These are phyloP conservation scores for Phoxinus phoxinus DNA, from an alignment of 2,113 vertebrate genomes.

Conservation along the genomic window DNA sequence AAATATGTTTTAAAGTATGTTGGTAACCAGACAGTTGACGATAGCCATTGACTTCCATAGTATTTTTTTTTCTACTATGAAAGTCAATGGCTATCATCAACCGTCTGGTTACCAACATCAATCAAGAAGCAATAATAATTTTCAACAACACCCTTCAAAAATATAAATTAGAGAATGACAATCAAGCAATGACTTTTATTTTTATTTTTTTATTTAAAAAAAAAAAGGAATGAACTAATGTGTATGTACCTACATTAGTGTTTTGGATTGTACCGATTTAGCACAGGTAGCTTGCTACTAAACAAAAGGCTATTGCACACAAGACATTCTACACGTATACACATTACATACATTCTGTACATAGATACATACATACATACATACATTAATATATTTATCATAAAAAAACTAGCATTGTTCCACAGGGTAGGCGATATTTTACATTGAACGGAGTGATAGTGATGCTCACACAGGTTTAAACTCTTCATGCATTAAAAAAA, in stretches of 20 bases:
- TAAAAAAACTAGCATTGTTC: conserved; percentile 68
- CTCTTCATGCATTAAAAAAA: conserved; percentile 59
- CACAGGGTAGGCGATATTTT: conserved; percentile 66
- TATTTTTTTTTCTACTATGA: no score
- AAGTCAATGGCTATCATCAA: no score
- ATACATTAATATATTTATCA: conserved; percentile 67
- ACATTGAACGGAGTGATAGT: conserved; percentile 58
- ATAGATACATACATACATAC: conserved; percentile 65
- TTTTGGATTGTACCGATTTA: conserved; percentile 80
- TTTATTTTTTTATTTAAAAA: conserved; percentile 74
- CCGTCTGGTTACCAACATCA: no score
- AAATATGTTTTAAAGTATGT: no score
- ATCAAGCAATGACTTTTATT: conserved; percentile 1
- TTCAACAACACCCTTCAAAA: neutral
- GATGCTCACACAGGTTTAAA: conserved; percentile 59
- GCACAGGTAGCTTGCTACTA: conserved; percentile 80
- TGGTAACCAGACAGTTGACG: no score
- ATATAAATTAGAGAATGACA: neutral
- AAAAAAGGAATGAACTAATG: conserved; percentile 75
- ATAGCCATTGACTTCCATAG: no score
- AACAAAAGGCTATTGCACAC: conserved; percentile 83
- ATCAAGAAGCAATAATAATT: no score
- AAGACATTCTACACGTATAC: conserved; percentile 73
- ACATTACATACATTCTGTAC: conserved; percentile 72
- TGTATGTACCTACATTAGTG: conserved; percentile 83